A percentile compares a stretch with the other conserved stretches of the same genome.
These are phyloP conservation scores for Pygmarrhopalites habei DNA, from an alignment of 1,140 invertebrate species.

Conservation along the genomic window DNA sequence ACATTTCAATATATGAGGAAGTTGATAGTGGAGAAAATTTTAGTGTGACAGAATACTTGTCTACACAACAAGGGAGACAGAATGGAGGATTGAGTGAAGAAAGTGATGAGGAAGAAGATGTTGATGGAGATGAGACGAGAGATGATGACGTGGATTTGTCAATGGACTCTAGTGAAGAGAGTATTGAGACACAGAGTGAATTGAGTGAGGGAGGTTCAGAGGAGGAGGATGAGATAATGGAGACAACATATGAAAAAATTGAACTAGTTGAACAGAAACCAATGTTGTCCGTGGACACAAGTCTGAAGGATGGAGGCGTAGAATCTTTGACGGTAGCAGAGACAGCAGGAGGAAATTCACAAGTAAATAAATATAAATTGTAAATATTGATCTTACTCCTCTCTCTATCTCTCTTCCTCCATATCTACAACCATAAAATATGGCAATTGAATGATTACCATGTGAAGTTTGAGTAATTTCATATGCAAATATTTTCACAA, in stretches of 20 bases:
- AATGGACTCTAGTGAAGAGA: constrained; percentile 10
- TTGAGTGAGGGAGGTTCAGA: background rate
- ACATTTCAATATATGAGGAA: constrained; percentile 22
- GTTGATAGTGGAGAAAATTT: constrained; percentile 22
- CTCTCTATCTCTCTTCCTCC: too few relatives aligned
- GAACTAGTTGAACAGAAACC: constrained; percentile 6
- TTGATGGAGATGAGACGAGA: constrained; percentile 24
- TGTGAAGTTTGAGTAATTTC: too few relatives aligned
- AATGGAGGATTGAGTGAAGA: constrained; percentile 44
- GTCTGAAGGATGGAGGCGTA: too few relatives aligned
- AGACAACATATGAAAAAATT: constrained; percentile 23
- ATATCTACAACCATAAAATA: too few relatives aligned
- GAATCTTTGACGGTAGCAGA: too few relatives aligned
- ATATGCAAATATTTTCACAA: too few relatives aligned
- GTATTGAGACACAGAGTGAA: background rate
- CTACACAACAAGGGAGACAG: background rate
- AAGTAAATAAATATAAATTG: too few relatives aligned
- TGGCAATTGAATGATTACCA: too few relatives aligned
- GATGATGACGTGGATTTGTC: constrained; percentile 27
- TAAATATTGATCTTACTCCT: too few relatives aligned
- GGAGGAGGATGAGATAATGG: background rate
- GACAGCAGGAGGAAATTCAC: too few relatives aligned
- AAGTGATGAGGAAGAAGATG: constrained; percentile 25
- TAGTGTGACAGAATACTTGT: background rate
- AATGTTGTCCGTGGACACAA: background rate